These are phyloP conservation scores for Caradrina clavipalpis DNA, from an alignment of 2,888 invertebrate genomes.

Conservation along the genomic window DNA sequence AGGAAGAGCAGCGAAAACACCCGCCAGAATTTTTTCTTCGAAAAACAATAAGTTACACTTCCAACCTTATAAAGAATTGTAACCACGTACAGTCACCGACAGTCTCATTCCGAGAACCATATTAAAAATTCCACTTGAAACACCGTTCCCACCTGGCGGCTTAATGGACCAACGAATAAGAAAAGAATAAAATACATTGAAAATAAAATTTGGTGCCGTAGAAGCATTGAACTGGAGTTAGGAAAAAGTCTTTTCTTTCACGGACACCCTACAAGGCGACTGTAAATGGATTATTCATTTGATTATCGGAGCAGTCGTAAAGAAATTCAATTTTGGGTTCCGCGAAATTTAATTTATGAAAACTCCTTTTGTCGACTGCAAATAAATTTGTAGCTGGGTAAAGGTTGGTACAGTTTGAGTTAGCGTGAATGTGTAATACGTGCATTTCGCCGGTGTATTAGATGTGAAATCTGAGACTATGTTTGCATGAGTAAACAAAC, in stretches of 20 bases:
- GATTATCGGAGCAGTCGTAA: conserved; percentile 86
- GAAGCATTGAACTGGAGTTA: conserved; percentile 31
- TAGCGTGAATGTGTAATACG: conserved; percentile 53
- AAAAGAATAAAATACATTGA: conserved; percentile 66
- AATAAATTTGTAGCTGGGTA: conserved; percentile 79
- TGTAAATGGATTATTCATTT: conserved; percentile 88
- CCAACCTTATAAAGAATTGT: conserved; percentile 61
- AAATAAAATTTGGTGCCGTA: conserved; percentile 51
- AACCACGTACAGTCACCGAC: conserved; percentile 66
- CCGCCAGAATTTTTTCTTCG: conserved; percentile 36
- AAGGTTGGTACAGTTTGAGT: conserved; percentile 65
- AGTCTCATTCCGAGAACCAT: conserved; percentile 61
- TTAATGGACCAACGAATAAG: conserved; percentile 68
- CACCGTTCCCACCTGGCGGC: conserved; percentile 72
- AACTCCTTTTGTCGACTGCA: conserved; percentile 78
- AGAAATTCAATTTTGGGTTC: conserved; percentile 86
- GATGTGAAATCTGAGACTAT: conserved; percentile 20
- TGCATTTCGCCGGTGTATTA: conserved; percentile 28
- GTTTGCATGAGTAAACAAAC: conserved; percentile 8
- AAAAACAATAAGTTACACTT: conserved; percentile 64
- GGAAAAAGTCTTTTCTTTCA: conserved; percentile 59
- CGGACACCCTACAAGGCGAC: conserved; percentile 69
- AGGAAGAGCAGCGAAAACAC: conserved; percentile 17
- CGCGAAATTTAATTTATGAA: conserved; percentile 82
- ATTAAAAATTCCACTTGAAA: conserved; percentile 75